These are phyloP conservation scores for Exocentrus adspersus DNA, from an alignment of 2,888 invertebrate genomes.

Conservation along the genomic window DNA sequence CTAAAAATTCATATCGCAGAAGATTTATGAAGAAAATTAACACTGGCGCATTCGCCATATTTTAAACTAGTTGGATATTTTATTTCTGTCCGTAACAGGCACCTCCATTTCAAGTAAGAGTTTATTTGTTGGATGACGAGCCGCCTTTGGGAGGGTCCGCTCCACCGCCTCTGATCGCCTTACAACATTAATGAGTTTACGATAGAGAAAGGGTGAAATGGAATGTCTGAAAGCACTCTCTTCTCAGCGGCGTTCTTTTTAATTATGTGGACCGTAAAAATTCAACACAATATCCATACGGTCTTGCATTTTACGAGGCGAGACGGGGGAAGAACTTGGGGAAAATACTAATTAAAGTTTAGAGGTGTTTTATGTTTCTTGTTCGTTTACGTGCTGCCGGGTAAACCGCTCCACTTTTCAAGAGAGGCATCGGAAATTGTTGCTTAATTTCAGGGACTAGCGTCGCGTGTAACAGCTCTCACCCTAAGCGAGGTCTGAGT, in stretches of 20 bases:
- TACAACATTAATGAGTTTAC: slow-evolving; percentile 35
- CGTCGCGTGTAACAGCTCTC: too few species aligned
- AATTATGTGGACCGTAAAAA: slow-evolving; percentile 36
- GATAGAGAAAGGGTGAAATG: slow-evolving; percentile 29
- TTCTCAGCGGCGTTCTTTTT: slow-evolving; percentile 30
- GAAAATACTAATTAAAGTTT: slow-evolving; percentile 44
- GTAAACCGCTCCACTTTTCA: neutral
- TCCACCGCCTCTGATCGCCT: slow-evolving; percentile 29
- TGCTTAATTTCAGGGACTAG: slow-evolving; percentile 6
- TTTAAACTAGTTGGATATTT: too few species aligned
- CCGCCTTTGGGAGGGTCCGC: neutral
- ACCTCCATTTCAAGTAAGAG: too few species aligned
- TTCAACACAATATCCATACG: slow-evolving; percentile 38
- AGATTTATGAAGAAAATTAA: too few species aligned
- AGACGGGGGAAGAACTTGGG: slow-evolving; percentile 29
- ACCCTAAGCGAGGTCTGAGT: too few species aligned
- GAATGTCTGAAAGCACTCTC: slow-evolving; percentile 32
- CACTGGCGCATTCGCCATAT: too few species aligned
- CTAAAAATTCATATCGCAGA: too few species aligned
- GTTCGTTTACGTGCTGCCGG: slow-evolving; percentile 15
- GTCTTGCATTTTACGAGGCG: slow-evolving; percentile 39
- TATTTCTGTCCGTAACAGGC: too few species aligned
- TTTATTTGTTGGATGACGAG: too few species aligned
- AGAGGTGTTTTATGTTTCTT: slow-evolving; percentile 34
- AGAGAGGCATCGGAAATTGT: slow-evolving; percentile 7